Conservation (phyloP, 2,888 invertebrate species). For the Theodoxus fluviatilis region DNA sequence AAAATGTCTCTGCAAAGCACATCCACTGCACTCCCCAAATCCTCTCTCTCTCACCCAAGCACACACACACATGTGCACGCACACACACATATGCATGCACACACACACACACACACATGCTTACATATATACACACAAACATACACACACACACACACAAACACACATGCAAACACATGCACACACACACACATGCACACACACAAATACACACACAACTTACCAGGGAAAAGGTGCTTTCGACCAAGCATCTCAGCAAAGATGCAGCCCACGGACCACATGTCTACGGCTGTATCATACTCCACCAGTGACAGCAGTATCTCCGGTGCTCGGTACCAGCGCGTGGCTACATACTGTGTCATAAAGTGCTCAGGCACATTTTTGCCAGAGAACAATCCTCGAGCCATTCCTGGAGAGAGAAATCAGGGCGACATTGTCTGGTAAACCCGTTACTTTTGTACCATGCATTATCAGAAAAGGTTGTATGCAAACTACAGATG, state of each 20-base stretch:
- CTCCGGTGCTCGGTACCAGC: conserved; percentile 67
- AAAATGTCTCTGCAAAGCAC: too few species aligned
- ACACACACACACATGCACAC: not conserved
- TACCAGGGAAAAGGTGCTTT: conserved; percentile 67
- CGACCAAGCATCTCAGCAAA: conserved; percentile 68
- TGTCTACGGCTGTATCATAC: conserved; percentile 67
- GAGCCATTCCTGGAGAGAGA: conserved; percentile 63
- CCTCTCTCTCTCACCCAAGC: too few species aligned
- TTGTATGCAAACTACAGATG: not conserved
- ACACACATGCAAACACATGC: not conserved
- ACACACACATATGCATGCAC: not conserved
- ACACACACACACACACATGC: not conserved
- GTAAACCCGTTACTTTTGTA: too few species aligned
- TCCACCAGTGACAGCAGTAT: conserved; percentile 65
- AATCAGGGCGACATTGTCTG: too few species aligned
- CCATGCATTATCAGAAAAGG: too few species aligned
- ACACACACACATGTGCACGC: not conserved
- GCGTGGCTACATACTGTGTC: conserved; percentile 68
- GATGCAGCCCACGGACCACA: conserved; percentile 69
- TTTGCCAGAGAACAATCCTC: conserved; percentile 51
- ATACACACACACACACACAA: not conserved
- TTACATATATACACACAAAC: not conserved
- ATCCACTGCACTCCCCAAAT: too few species aligned
- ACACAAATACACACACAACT: not conserved
- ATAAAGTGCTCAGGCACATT: conserved; percentile 56